These are phyloP conservation scores for Nasonia vitripennis DNA, from an alignment of 1,140 invertebrate species.

Conservation along the genomic window DNA sequence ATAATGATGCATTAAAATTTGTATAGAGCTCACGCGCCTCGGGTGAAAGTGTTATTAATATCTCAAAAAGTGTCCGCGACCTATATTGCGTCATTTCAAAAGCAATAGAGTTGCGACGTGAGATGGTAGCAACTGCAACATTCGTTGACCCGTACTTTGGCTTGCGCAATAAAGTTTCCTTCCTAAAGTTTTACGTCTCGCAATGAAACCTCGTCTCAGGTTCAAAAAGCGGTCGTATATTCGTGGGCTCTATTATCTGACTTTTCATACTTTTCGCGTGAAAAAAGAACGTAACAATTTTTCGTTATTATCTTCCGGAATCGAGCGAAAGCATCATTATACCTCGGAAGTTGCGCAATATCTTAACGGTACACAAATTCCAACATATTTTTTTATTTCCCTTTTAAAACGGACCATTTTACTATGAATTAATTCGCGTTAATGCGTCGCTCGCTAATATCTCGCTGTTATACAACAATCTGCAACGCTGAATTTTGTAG, in stretches of 20 bases:
- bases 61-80: conserved; percentile 32
- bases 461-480: not conserved
- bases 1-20: conserved; percentile 13
- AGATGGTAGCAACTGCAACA: not conserved
- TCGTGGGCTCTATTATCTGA: not conserved
- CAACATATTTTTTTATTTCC: no score
- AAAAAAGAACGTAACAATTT: not conserved
- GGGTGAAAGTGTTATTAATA: conserved; percentile 34
- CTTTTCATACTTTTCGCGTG: not conserved
- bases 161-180: conserved; percentile 24
- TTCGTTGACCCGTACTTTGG: conserved; percentile 9
- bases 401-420: no score
- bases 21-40: not conserved
- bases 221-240: not conserved
- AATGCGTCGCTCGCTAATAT: not conserved
- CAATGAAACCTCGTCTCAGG: not conserved
- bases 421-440: no score
- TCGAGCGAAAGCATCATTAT: not conserved
- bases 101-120: conserved; percentile 10
- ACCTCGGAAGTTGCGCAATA: not conserved
- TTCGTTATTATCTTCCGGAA: no score
- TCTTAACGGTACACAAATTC: no score
- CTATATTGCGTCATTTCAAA: conserved; percentile 34
- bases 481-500: conserved; percentile 57
- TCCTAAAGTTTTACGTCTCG: conserved; percentile 25